Evolutionary conservation across 2,888 invertebrate species (phyloP), one percentile per base, ranked within the genome.

Genomic region (Zygaena filipendulae): DNA sequence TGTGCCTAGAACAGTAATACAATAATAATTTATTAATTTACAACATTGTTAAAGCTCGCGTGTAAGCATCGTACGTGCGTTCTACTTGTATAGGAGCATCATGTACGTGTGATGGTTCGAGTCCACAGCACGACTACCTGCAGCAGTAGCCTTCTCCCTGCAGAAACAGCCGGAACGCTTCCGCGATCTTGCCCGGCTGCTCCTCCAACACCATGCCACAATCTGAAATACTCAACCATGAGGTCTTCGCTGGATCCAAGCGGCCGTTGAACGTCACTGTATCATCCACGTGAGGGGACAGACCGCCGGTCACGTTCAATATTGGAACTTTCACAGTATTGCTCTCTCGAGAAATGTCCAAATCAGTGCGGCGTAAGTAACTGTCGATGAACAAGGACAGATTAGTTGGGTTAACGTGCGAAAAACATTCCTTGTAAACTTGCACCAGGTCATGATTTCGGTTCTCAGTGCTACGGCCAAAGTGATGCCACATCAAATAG

Each of bases 401-500:
- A 70, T 99, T 99, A 41, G 90, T 87, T 6, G 97, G 93, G 66
- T 98, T 97, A 25, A 98, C 91, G 39, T 91, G 89, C 52, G 93
- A 91, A 60, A 99, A 96, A 68, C 95, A 95, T 44, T 92, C 92
- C 60, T 91, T 91, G 82, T 95, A 98, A 36, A 95, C 92, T 48
- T 91, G 88, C 2, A 95, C 91, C 56, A 99, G 82, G 63, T 99
- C 99, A 57, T 95, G 93, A 63, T 96, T 96, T 35, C 94, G 86
- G 41, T 95, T 94, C 56, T 95, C 93, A 11, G 91, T 91, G 45
- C 77, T 77, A 29, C 91, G 87, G 35, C 99, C 99, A 69, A 99
- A 99, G 69, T 99, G 98, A 74, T 99, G 97, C 98, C 98, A 99
- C 92, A 99, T 94, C 41, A 99, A 82, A 60, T 99, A 99, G 56